phyloP scores from a whole-genome alignment of 2,113 vertebrate genomes.

The Dromas ardeola region DNA sequence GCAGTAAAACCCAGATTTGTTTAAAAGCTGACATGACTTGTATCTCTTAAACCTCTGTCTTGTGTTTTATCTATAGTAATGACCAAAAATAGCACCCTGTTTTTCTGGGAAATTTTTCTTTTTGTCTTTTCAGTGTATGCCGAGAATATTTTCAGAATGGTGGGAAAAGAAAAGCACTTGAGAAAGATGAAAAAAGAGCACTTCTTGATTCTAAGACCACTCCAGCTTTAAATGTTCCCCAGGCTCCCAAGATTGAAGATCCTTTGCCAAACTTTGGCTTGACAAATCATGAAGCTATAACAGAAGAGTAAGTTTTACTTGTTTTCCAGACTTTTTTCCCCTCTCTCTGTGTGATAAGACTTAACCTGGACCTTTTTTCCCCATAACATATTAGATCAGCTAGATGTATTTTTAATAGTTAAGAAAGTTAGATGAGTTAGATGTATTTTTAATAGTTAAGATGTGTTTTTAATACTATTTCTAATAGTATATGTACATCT shows the following conservation, averaged over 20 bases:
- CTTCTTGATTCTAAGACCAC: constrained; percentile 74
- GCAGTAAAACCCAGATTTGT: neutral
- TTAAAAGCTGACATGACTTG: neutral
- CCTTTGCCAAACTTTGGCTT: constrained; percentile 68
- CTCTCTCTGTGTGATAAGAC: neutral
- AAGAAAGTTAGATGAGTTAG: neutral
- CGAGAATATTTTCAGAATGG: constrained; percentile 96
- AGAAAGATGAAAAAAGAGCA: constrained; percentile 93
- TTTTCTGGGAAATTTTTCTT: constrained; percentile 3
- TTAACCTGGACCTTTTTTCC: neutral
- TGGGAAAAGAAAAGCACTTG: constrained; percentile 92
- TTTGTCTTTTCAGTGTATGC: constrained; percentile 84
- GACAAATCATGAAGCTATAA: constrained; percentile 71
- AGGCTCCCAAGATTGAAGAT: constrained; percentile 73
- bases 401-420: neutral
- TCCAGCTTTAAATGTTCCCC: constrained; percentile 67
- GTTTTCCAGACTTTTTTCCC: neutral
- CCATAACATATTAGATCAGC: neutral
- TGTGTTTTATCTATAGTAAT: neutral
- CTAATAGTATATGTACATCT: too few relatives aligned
- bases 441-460: neutral
- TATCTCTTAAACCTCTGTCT: neutral
- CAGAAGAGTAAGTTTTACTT: constrained; percentile 76
- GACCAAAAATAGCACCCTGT: neutral
- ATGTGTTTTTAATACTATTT: too few relatives aligned